Conservation (phyloP, 2,113 vertebrate species). For the Lates calcarifer region DNA sequence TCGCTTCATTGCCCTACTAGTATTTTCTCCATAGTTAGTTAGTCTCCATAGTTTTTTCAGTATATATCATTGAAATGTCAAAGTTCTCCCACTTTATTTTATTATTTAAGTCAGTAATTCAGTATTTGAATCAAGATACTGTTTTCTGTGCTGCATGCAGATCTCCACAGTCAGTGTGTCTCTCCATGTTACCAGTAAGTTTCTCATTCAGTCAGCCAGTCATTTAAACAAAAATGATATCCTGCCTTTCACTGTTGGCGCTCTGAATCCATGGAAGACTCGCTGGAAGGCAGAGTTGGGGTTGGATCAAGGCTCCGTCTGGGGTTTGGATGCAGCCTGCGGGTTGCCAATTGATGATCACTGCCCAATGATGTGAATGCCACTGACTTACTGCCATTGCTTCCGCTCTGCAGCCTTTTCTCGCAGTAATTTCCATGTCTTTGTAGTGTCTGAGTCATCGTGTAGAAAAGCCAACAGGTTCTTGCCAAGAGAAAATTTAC, state of each 20-base stretch:
- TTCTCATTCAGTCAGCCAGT: neutral
- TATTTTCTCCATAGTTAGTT: neutral
- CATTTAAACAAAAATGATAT: neutral
- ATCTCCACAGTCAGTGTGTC: neutral
- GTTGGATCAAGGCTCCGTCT: conserved; percentile 12
- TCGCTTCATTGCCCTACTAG: neutral
- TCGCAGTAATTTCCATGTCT: conserved; percentile 45
- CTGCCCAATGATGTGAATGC: conserved; percentile 25
- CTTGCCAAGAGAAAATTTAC: conserved; percentile 56
- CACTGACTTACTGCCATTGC: conserved; percentile 21
- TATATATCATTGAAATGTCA: neutral
- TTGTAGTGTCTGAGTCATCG: conserved; percentile 53
- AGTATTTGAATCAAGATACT: neutral
- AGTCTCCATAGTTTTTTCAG: neutral
- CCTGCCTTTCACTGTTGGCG: neutral
- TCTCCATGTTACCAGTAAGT: neutral
- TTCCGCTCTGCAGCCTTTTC: conserved; percentile 42
- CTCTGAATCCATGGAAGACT: neutral
- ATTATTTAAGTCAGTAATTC: neutral
- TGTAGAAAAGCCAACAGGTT: conserved; percentile 37
- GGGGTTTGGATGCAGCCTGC: conserved; percentile 22
- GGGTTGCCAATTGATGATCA: conserved; percentile 30
- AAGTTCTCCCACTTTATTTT: neutral
- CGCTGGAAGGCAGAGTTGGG: conserved; percentile 26
- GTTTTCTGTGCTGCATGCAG: neutral